Percentiles rank a stretch among this genome's conserved stretches.
Conservation (phyloP, 2,797 vertebrate genomes). For the Centropyge bicolor region DNA sequence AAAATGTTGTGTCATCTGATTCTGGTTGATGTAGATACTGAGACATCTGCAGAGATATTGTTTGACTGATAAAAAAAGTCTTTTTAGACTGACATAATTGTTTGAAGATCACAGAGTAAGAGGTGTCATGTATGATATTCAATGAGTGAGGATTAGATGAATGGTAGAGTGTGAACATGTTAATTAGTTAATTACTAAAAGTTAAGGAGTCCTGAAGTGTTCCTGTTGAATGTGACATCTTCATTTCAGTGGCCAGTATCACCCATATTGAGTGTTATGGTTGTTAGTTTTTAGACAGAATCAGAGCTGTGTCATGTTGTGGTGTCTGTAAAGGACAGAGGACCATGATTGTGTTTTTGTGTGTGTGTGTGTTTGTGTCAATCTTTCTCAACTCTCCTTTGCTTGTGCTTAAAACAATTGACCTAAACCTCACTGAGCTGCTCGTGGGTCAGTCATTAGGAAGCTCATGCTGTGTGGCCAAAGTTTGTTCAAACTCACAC, state of each 20-base stretch:
- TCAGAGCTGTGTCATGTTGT: too few species aligned
- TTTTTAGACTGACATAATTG: too few species aligned
- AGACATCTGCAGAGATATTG: background rate
- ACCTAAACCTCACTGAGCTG: background rate
- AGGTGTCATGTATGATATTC: background rate
- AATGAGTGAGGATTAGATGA: background rate
- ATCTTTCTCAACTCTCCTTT: background rate
- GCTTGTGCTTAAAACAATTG: background rate
- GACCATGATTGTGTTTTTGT: background rate
- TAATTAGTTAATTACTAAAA: background rate
- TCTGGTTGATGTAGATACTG: background rate
- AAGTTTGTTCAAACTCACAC: background rate
- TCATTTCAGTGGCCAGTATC: background rate
- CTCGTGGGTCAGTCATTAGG: too few species aligned
- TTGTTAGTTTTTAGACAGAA: background rate
- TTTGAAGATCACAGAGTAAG: background rate
- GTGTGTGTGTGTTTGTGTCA: background rate
- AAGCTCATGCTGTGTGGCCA: background rate
- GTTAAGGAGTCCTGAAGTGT: background rate
- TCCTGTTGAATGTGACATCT: background rate
- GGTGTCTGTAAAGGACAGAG: too few species aligned
- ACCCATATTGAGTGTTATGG: background rate
- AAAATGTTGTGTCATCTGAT: too few species aligned
- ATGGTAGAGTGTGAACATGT: constrained; percentile 8
- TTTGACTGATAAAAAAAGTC: background rate